A percentile compares a stretch with the other conserved stretches of the same genome.
These are phyloP conservation scores for Eupithecia vulgata DNA, from an alignment of 2,888 invertebrate species.

Conservation along the genomic window DNA sequence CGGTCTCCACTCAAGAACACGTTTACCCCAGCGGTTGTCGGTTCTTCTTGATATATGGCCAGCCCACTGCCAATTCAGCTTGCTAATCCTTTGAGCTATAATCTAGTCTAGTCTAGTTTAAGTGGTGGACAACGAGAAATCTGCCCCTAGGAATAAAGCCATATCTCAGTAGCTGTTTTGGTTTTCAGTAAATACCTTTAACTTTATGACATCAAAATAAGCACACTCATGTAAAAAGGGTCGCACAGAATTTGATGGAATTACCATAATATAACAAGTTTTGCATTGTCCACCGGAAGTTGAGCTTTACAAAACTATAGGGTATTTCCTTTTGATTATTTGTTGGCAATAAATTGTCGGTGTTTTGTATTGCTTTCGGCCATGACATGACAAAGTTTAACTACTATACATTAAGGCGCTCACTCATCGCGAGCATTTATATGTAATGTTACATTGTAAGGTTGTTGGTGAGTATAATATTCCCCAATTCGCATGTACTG, in stretches of 20 bases:
- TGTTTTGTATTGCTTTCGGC: constrained; percentile 22
- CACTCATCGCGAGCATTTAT: background rate
- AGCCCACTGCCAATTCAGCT: too few species aligned
- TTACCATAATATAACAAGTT: constrained; percentile 13
- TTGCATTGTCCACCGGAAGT: constrained; percentile 25
- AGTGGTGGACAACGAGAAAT: background rate
- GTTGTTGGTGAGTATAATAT: background rate
- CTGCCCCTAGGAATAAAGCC: background rate
- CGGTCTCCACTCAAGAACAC: too few species aligned
- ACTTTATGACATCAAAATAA: background rate
- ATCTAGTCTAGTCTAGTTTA: too few species aligned
- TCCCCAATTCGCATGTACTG: too few species aligned
- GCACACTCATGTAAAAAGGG: background rate
- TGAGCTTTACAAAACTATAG: constrained; percentile 23
- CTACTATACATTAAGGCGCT: background rate
- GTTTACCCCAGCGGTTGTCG: too few species aligned
- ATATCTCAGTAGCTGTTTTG: background rate
- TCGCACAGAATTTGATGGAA: background rate
- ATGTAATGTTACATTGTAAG: background rate
- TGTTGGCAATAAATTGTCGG: constrained; percentile 31
- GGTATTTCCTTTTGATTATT: constrained; percentile 26
- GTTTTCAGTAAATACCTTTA: background rate
- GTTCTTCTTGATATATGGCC: too few species aligned
- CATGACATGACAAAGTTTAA: background rate
- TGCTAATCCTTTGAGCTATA: too few species aligned